Evolutionary conservation across 2,888 invertebrate genomes (phyloP).

Genomic region (Drosophila antonietae): DNA sequence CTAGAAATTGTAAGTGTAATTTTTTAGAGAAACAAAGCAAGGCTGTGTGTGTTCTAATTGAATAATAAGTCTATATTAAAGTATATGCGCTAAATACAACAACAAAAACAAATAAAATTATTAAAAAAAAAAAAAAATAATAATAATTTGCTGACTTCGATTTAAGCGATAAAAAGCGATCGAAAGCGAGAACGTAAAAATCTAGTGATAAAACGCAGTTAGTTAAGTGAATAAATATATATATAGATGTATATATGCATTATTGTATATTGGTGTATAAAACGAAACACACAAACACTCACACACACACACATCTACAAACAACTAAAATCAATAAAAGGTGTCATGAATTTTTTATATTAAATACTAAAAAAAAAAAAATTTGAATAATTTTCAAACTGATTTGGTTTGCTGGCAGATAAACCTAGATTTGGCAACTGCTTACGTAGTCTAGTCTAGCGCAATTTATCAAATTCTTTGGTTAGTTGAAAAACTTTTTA

Average conservation of each 20-base stretch:
- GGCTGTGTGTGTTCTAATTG: slow-evolving; percentile 83
- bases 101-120: slow-evolving; percentile 19
- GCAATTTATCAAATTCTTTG: slow-evolving; percentile 74
- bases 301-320: slow-evolving; percentile 35
- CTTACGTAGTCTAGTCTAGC: slow-evolving; percentile 25
- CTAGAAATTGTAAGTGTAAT: slow-evolving; percentile 76
- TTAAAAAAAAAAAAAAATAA: neutral
- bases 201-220: slow-evolving; percentile 74
- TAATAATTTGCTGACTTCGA: slow-evolving; percentile 63
- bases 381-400: slow-evolving; percentile 12
- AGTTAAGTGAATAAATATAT: slow-evolving; percentile 63
- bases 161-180: slow-evolving; percentile 19
- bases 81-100: slow-evolving; percentile 31
- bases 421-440: slow-evolving; percentile 41
- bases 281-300: slow-evolving; percentile 19
- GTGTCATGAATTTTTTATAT: slow-evolving; percentile 79
- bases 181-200: slow-evolving; percentile 77
- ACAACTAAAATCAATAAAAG: slow-evolving; percentile 79
- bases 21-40: slow-evolving; percentile 83
- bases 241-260: slow-evolving; percentile 41
- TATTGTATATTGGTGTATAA: slow-evolving; percentile 58
- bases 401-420: slow-evolving; percentile 21
- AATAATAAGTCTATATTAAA: slow-evolving; percentile 45
- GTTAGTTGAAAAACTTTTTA: slow-evolving; percentile 40
- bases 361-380: slow-evolving; percentile 53